These are phyloP conservation scores for Scomberomorus guttatus DNA, from an alignment of 2,797 vertebrate species.

Conservation along the genomic window DNA sequence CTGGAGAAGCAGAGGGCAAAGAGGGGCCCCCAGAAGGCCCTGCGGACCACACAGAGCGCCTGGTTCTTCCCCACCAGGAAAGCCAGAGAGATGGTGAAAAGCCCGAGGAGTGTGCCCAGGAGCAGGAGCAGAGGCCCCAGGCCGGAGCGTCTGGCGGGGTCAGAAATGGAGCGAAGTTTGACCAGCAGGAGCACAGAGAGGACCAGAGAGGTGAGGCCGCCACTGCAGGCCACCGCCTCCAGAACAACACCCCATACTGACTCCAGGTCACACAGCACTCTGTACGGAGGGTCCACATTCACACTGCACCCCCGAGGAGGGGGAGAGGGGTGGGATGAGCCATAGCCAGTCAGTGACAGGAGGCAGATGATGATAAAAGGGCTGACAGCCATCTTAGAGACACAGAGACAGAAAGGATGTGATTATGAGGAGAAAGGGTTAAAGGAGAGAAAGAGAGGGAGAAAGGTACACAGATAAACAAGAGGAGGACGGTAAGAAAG, in stretches of 20 bases:
- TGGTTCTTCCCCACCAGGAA: conserved; percentile 95
- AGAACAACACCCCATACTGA: conserved; percentile 96
- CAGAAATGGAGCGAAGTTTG: conserved; percentile 90
- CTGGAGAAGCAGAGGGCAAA: conserved; percentile 97
- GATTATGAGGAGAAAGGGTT: conserved; percentile 35
- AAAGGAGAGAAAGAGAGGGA: conserved; percentile 22
- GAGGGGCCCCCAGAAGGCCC: conserved; percentile 94
- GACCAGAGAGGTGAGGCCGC: conserved; percentile 90
- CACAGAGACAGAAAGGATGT: conserved; percentile 41
- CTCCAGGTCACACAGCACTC: conserved; percentile 96
- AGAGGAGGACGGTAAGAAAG: conserved; percentile 14
- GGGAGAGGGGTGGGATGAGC: conserved; percentile 87
- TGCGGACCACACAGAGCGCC: conserved; percentile 90
- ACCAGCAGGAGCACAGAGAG: conserved; percentile 90
- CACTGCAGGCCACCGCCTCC: conserved; percentile 93
- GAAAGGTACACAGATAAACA: conserved; percentile 36
- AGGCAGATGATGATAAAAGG: conserved; percentile 84
- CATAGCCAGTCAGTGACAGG: conserved; percentile 86
- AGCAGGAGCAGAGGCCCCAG: conserved; percentile 94
- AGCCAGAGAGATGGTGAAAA: conserved; percentile 93
- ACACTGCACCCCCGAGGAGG: conserved; percentile 92
- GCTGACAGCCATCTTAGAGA: conserved; percentile 81
- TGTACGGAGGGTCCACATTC: conserved; percentile 90
- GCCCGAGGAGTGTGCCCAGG: conserved; percentile 90
- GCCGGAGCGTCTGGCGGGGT: conserved; percentile 91